phyloP scores from a whole-genome alignment of 2,797 vertebrate genomes.

The Acridotheres tristis region DNA sequence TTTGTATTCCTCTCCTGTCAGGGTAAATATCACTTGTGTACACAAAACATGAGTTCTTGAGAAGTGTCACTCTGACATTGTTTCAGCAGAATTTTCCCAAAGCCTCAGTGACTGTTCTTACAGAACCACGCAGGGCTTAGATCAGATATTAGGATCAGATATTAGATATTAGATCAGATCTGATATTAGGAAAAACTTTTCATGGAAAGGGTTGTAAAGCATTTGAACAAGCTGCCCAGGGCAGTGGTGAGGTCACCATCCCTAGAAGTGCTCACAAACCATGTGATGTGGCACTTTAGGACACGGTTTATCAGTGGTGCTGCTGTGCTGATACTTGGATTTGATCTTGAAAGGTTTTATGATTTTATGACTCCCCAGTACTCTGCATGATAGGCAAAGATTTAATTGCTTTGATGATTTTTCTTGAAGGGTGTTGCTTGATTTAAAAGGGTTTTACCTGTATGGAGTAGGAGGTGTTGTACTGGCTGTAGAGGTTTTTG shows the following conservation, averaged over 20 bases:
- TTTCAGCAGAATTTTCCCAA: neutral
- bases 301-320: no score
- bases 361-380: neutral
- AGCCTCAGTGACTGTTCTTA: neutral
- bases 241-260: neutral
- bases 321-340: neutral
- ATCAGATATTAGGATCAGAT: no score
- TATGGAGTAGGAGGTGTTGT: constrained; percentile 77
- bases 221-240: neutral
- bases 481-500: constrained; percentile 73
- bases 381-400: neutral
- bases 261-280: neutral
- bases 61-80: neutral
- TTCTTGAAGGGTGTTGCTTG: neutral
- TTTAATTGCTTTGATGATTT: neutral
- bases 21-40: neutral
- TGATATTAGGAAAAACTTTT: neutral
- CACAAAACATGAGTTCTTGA: neutral
- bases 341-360: neutral
- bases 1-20: neutral
- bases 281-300: neutral
- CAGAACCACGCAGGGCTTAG: neutral
- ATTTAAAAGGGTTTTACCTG: constrained; percentile 57
- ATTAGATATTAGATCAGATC: no score
- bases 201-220: neutral